Evolutionary conservation across 1,140 invertebrate species (phyloP).

Genomic region (Arctopsyche grandis): DNA sequence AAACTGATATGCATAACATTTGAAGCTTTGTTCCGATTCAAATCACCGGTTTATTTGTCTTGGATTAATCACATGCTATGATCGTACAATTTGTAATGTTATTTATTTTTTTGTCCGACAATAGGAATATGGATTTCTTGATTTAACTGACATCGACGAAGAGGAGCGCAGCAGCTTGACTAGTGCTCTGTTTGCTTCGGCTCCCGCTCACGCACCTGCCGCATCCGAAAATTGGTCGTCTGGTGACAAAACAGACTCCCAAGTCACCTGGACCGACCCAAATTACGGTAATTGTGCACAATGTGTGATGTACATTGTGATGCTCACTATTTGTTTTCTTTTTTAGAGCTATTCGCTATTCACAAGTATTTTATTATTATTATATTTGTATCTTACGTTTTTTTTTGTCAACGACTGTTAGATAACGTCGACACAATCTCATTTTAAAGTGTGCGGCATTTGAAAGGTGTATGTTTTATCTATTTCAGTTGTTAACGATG

Average conservation of each 20-base stretch:
- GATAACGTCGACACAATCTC: not conserved
- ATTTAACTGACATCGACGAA: slow-evolving; percentile 67
- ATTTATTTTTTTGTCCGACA: slow-evolving; percentile 55
- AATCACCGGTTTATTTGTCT: too few species aligned
- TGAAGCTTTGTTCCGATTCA: too few species aligned
- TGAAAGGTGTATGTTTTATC: slow-evolving; percentile 27
- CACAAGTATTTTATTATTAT: not conserved
- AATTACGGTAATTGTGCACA: slow-evolving; percentile 56
- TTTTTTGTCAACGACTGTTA: not conserved
- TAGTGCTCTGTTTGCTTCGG: slow-evolving; percentile 62
- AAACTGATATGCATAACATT: too few species aligned
- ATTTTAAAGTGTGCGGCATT: not conserved
- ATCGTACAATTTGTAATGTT: too few species aligned
- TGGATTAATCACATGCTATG: too few species aligned
- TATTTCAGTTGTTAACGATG: slow-evolving; percentile 40
- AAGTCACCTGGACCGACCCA: slow-evolving; percentile 59
- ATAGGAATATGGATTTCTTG: slow-evolving; percentile 68
- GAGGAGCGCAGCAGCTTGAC: slow-evolving; percentile 65
- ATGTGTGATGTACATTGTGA: too few species aligned
- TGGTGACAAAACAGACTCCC: slow-evolving; percentile 20
- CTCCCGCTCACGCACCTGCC: slow-evolving; percentile 54
- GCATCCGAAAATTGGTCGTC: slow-evolving; percentile 11
- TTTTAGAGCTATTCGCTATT: not conserved
- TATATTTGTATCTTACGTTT: too few species aligned
- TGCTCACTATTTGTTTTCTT: slow-evolving; percentile 5